These are phyloP conservation scores for Dicyrtomina minuta DNA, from an alignment of 2,888 invertebrate genomes.

Conservation along the genomic window DNA sequence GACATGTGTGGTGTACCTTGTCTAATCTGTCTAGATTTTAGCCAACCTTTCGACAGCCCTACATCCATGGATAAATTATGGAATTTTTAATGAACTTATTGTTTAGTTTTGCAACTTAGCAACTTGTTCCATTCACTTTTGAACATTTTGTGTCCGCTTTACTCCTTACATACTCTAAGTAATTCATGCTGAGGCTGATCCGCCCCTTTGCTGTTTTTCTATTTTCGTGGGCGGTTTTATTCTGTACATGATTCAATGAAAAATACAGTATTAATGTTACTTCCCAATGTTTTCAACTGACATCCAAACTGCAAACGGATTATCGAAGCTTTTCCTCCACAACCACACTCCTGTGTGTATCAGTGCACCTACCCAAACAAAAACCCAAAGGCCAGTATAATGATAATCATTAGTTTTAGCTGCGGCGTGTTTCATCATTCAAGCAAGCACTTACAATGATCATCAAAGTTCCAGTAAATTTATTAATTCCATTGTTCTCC, in stretches of 20 bases:
- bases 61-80: slow-evolving; percentile 33
- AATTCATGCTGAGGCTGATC: slow-evolving; percentile 31
- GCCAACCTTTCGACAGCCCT: slow-evolving; percentile 23
- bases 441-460: too few species aligned
- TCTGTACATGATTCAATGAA: slow-evolving; percentile 3
- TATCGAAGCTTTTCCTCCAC: not conserved
- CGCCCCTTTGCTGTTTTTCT: slow-evolving; percentile 33
- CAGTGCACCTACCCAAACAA: not conserved
- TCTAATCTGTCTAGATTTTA: slow-evolving; percentile 31
- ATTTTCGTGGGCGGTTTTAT: slow-evolving; percentile 30
- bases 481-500: too few species aligned
- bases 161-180: slow-evolving; percentile 10
- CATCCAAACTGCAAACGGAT: slow-evolving; percentile 22
- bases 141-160: not conserved
- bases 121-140: not conserved
- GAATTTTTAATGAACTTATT: slow-evolving; percentile 38
- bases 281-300: slow-evolving; percentile 2
- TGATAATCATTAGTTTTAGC: too few species aligned
- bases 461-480: too few species aligned
- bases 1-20: slow-evolving; percentile 11
- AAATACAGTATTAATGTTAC: slow-evolving; percentile 21
- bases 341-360: not conserved
- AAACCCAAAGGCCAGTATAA: not conserved
- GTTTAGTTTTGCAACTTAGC: slow-evolving; percentile 28
- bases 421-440: too few species aligned